Evolutionary conservation across 2,797 vertebrate genomes (phyloP), one percentile per base, ranked within the genome.

Genomic region (Pteronotus mesoamericanus): DNA sequence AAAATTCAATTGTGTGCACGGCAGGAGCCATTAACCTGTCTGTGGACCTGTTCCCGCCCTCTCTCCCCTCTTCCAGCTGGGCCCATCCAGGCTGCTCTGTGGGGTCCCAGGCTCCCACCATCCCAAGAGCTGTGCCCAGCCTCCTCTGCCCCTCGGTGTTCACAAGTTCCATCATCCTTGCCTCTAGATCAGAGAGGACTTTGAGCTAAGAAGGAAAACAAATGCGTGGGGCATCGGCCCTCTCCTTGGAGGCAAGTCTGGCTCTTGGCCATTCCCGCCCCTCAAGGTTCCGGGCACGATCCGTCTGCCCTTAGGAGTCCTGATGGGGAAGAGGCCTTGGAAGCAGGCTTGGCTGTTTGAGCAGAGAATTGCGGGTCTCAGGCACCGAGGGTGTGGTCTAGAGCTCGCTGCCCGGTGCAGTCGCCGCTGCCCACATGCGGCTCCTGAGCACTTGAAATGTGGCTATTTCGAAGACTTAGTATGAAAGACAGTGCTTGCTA

Each of bases 11-110:
- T 98, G 98, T 89, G 94, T 82, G 57, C 88, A 48, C 68, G 64
- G 72, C 24, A 53, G 96, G 93, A 98, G 94, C 97, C 98, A 98
- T 98, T 98, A 98, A 98, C 98, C 98, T 98, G 98, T 98, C 98
- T 98, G 96, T 97, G 98, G 96, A 96, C 97, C 96, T 0, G 0
- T 83, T 86, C 64, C 57, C 18, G 44, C 93, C 39, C 94, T 95
- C 86, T 86, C 88, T 0, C 1, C 44, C 2, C 1, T 82, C 22
- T 22, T 91, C 86, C 96, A 93, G 91, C 48, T 1, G 0, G 92
- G 84, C 69, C 95, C 61, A 75, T 85, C 94, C 86, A 2, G 75
- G 78, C 22, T 44, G 57, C 77, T 94, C 90, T 79, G 16, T 53
- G 0, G 24, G 26, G 37, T 46, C 88, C 66, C 53, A 14, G 6